phyloP scores from a whole-genome alignment of 2,888 invertebrate species.

The Endotricha flammealis region DNA sequence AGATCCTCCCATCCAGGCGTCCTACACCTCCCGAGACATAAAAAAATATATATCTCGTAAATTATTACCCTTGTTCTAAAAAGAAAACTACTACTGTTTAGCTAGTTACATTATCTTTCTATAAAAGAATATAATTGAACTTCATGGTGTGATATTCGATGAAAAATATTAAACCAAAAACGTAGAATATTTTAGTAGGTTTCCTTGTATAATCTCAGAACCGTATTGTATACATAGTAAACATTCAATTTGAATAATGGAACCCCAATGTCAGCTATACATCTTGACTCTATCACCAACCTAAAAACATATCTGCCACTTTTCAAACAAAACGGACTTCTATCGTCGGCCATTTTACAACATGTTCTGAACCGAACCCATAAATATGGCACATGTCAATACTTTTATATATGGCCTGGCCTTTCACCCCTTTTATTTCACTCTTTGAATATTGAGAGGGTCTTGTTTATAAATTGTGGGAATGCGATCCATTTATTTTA shows the following conservation, averaged over 20 bases:
- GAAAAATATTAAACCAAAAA: no score
- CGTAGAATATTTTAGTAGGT: no score
- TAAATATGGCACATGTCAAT: constrained; percentile 14
- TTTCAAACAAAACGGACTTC: background rate
- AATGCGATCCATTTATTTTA: background rate
- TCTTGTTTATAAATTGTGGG: constrained; percentile 2
- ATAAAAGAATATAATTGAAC: no score
- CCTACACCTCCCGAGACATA: no score
- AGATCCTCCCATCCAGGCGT: no score
- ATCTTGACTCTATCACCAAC: background rate
- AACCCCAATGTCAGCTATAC: background rate
- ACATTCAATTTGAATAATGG: background rate
- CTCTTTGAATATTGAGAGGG: constrained; percentile 10
- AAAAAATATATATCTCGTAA: no score
- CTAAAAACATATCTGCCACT: background rate
- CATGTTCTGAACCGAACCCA: background rate
- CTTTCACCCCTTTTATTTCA: constrained; percentile 11
- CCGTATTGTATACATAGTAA: no score
- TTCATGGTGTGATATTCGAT: no score
- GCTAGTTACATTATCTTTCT: no score
- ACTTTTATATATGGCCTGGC: constrained; percentile 17
- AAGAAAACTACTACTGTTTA: no score
- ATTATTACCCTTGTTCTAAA: no score
- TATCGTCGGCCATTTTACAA: background rate
- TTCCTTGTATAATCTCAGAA: no score